phyloP scores from a whole-genome alignment of 2,888 invertebrate genomes.

The Pilophorus perplexus region DNA sequence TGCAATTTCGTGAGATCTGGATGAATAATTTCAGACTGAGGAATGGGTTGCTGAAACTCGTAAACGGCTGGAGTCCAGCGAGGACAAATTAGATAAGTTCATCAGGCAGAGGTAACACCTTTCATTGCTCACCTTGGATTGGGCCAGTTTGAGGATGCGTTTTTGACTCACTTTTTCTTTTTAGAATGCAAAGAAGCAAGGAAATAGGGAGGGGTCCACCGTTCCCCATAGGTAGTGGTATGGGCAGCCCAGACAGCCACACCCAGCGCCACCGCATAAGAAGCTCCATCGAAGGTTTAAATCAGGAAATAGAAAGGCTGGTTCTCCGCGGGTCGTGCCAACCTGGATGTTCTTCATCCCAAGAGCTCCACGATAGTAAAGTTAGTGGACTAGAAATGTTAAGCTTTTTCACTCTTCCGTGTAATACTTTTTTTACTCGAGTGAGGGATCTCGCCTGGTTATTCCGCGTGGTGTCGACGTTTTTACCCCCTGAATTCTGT shows the following conservation, averaged over 20 bases:
- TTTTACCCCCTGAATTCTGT: too few relatives aligned
- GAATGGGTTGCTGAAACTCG: constrained; percentile 59
- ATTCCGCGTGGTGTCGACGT: too few relatives aligned
- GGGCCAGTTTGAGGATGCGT: background rate
- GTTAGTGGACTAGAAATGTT: too few relatives aligned
- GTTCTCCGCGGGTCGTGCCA: constrained; percentile 55
- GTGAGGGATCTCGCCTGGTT: too few relatives aligned
- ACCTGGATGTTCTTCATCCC: constrained; percentile 8
- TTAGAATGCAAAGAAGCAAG: constrained; percentile 48
- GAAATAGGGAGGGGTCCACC: constrained; percentile 16
- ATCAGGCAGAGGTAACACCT: constrained; percentile 53
- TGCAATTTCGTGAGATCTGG: background rate
- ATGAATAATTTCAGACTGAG: constrained; percentile 61
- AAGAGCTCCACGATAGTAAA: constrained; percentile 29
- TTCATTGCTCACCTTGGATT: background rate
- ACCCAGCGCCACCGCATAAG: constrained; percentile 65
- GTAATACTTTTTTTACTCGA: too few relatives aligned
- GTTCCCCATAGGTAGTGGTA: constrained; percentile 16
- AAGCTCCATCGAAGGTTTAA: constrained; percentile 81
- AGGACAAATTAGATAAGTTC: constrained; percentile 62
- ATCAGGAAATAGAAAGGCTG: constrained; percentile 80
- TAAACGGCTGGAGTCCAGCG: constrained; percentile 55
- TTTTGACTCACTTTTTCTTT: background rate
- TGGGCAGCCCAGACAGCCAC: constrained; percentile 36
- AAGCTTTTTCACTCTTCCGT: too few relatives aligned